Conservation (phyloP, 37 sponge, comb jelly and placozoan genomes). For the Haliclona indistincta region DNA sequence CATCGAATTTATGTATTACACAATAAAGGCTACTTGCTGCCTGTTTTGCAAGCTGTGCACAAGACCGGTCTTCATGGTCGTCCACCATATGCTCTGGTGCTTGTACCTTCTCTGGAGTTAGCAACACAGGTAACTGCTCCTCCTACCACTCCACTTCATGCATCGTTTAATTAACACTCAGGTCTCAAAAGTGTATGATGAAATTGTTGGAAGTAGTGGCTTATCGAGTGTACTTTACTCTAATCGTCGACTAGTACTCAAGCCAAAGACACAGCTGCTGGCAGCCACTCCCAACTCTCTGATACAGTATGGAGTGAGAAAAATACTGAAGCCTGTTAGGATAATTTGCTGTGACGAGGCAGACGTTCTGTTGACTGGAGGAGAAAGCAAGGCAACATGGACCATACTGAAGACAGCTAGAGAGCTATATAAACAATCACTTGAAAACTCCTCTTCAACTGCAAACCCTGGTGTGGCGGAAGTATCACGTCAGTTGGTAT, state of each 20-base stretch:
- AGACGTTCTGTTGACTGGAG: slow-evolving; percentile 74
- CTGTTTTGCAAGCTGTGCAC: slow-evolving; percentile 25
- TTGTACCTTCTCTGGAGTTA: slow-evolving; percentile 83
- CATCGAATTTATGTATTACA: neutral
- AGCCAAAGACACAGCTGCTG: slow-evolving; percentile 39
- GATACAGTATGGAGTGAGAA: slow-evolving; percentile 34
- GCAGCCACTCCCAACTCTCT: slow-evolving; percentile 49
- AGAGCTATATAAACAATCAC: neutral
- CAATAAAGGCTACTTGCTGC: slow-evolving; percentile 66
- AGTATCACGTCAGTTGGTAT: slow-evolving; percentile 40
- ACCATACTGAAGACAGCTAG: slow-evolving; percentile 36
- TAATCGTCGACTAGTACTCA: slow-evolving; percentile 28
- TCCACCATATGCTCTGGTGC: slow-evolving; percentile 37
- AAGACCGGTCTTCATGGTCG: neutral
- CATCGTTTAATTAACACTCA: neutral
- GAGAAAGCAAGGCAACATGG: slow-evolving; percentile 43
- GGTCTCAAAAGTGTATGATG: neutral
- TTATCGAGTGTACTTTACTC: slow-evolving; percentile 19
- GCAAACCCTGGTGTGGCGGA: neutral
- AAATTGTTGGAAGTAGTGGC: neutral
- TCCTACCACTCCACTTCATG: neutral
- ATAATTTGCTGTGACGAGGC: slow-evolving; percentile 76
- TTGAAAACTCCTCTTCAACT: neutral
- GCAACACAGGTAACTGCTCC: slow-evolving; percentile 59
- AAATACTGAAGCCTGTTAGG: slow-evolving; percentile 33